Conservation (phyloP, 2,797 vertebrate genomes). For the Hafferia zeledoni region DNA sequence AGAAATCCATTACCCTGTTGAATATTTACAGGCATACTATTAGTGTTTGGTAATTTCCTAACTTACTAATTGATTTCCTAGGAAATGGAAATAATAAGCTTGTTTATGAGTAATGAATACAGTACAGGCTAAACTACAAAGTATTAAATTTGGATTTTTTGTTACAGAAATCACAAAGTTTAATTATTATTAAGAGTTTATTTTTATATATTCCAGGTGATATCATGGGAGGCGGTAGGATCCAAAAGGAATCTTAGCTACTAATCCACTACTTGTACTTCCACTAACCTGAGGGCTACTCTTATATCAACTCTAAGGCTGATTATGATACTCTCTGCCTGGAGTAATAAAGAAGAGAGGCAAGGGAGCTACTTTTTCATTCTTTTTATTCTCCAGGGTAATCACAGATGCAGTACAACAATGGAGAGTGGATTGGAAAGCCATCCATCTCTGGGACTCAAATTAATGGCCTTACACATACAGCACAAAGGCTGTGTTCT, state of each 20-base stretch:
- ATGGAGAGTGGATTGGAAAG: conserved; percentile 41
- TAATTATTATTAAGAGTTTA: neutral
- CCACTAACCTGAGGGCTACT: neutral
- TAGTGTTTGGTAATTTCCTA: neutral
- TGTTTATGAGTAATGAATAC: neutral
- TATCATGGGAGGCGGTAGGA: neutral
- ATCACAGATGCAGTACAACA: conserved; percentile 47
- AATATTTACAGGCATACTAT: neutral
- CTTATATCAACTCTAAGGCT: conserved; percentile 26
- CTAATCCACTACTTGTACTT: conserved; percentile 1
- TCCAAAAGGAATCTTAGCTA: neutral
- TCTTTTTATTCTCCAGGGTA: conserved; percentile 48
- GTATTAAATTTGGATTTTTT: neutral
- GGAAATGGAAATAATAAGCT: conserved; percentile 1
- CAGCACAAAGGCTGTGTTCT: conserved; percentile 6
- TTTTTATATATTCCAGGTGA: neutral
- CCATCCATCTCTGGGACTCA: conserved; percentile 33
- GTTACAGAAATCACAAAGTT: neutral
- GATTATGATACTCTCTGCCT: conserved; percentile 48
- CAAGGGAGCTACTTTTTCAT: conserved; percentile 23
- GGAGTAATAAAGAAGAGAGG: conserved; percentile 28
- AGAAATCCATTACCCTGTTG: neutral
- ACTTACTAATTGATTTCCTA: conserved; percentile 14
- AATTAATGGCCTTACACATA: conserved; percentile 47
- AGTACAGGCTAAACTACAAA: neutral